Conservation (phyloP, 2,113 vertebrate species). For the Calypte anna region DNA sequence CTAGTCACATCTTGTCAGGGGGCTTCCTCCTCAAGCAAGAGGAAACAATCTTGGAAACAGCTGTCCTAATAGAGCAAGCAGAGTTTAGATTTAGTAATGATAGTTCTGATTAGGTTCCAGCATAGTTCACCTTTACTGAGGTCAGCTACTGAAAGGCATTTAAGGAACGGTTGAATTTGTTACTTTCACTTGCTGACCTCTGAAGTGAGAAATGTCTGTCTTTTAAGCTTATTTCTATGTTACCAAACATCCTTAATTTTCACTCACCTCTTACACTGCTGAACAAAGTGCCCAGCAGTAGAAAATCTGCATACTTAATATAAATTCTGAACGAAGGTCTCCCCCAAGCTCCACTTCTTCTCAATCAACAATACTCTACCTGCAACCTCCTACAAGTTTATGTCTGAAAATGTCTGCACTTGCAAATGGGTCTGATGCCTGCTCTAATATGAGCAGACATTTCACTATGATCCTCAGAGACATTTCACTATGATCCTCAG, state of each 20-base stretch:
- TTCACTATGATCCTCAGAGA: neutral
- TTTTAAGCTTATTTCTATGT: neutral
- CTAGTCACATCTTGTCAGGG: neutral
- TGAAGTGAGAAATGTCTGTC: neutral
- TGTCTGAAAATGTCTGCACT: neutral
- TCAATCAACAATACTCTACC: neutral
- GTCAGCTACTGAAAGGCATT: neutral
- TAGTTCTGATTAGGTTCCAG: neutral
- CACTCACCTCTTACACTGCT: neutral
- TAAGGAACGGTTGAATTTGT: neutral
- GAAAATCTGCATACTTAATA: neutral
- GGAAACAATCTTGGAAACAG: neutral
- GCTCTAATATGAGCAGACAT: neutral
- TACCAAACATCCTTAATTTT: neutral
- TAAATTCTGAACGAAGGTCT: neutral
- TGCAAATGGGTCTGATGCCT: neutral
- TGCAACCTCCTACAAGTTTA: neutral
- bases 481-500: neutral
- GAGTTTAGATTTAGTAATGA: neutral
- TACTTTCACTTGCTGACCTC: neutral
- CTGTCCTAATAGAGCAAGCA: neutral
- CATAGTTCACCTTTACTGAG: neutral
- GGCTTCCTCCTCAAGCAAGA: neutral
- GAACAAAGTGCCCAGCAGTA: neutral
- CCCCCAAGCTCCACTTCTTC: neutral